These are phyloP conservation scores for Megalops cyprinoides DNA, from an alignment of 2,797 vertebrate genomes.

Conservation along the genomic window DNA sequence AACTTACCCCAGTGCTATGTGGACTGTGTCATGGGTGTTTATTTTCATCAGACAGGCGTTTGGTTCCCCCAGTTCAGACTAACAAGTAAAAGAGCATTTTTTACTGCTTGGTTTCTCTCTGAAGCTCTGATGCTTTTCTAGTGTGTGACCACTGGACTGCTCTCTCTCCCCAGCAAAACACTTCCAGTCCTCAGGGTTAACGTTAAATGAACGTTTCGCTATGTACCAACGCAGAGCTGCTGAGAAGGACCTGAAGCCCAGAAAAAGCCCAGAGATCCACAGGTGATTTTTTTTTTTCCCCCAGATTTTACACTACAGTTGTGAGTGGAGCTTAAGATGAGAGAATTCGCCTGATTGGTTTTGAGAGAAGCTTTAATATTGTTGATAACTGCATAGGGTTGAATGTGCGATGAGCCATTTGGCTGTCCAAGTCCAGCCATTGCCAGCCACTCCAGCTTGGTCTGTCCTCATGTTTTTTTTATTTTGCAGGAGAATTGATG, in stretches of 20 bases:
- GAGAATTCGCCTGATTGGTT: too few species aligned
- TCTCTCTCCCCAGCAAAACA: slow-evolving; percentile 83
- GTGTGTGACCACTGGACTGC: not conserved
- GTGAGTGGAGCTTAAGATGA: too few species aligned
- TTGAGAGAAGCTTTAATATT: too few species aligned
- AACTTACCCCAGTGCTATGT: too few species aligned
- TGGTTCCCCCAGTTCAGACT: not conserved
- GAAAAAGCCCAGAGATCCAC: slow-evolving; percentile 99
- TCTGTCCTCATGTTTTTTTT: slow-evolving; percentile 22
- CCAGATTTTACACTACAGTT: not conserved
- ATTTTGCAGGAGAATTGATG: slow-evolving; percentile 92
- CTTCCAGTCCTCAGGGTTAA: slow-evolving; percentile 91
- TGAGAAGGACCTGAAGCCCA: slow-evolving; percentile 92
- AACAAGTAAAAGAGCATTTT: not conserved
- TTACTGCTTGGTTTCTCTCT: too few species aligned
- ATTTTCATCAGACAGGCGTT: too few species aligned
- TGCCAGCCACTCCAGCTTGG: slow-evolving; percentile 19
- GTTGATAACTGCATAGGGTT: too few species aligned
- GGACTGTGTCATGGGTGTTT: too few species aligned
- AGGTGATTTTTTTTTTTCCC: slow-evolving; percentile 72
- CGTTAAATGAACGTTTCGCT: slow-evolving; percentile 95
- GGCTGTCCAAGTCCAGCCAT: not conserved
- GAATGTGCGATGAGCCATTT: too few species aligned
- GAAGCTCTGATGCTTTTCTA: too few species aligned
- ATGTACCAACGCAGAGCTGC: slow-evolving; percentile 97